Conservation (phyloP, 1,140 invertebrate genomes). For the Notospermus geniculatus region DNA sequence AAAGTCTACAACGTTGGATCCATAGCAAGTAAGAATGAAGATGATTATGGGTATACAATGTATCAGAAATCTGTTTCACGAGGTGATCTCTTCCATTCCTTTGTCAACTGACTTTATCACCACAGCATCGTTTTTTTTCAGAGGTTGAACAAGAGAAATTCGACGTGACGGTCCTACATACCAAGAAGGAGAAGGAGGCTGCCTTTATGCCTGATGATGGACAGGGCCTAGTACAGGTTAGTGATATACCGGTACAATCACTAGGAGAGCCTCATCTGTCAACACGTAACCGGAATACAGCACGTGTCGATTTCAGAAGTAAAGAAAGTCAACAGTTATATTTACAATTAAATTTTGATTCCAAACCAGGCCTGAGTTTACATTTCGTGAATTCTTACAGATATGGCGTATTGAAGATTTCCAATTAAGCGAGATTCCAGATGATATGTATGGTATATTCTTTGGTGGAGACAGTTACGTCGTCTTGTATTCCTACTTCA, state of each 20-base stretch:
- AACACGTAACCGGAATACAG: too few relatives aligned
- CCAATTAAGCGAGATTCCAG: slow-evolving; percentile 25
- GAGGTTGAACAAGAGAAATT: slow-evolving; percentile 28
- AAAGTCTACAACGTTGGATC: slow-evolving; percentile 40
- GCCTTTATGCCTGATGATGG: slow-evolving; percentile 75
- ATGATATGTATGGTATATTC: slow-evolving; percentile 38
- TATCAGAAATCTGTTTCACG: too few relatives aligned
- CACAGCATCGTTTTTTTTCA: too few relatives aligned
- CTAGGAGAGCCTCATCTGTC: too few relatives aligned
- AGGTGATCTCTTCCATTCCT: too few relatives aligned
- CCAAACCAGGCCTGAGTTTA: too few relatives aligned
- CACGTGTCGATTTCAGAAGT: too few relatives aligned
- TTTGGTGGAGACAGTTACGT: slow-evolving; percentile 54
- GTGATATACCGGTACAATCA: slow-evolving; percentile 43
- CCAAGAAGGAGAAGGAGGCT: slow-evolving; percentile 52
- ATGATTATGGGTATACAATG: too few relatives aligned
- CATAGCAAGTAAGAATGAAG: slow-evolving; percentile 34
- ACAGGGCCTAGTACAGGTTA: slow-evolving; percentile 59
- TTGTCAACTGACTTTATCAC: too few relatives aligned
- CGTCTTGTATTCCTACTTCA: slow-evolving; percentile 33
- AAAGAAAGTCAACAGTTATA: too few relatives aligned
- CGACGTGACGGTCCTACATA: slow-evolving; percentile 21
- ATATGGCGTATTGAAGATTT: slow-evolving; percentile 39
- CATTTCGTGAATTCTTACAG: too few relatives aligned
- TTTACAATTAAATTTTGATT: too few relatives aligned